These are phyloP conservation scores for Pempheris klunzingeri DNA, from an alignment of 2,797 vertebrate genomes.

Conservation along the genomic window DNA sequence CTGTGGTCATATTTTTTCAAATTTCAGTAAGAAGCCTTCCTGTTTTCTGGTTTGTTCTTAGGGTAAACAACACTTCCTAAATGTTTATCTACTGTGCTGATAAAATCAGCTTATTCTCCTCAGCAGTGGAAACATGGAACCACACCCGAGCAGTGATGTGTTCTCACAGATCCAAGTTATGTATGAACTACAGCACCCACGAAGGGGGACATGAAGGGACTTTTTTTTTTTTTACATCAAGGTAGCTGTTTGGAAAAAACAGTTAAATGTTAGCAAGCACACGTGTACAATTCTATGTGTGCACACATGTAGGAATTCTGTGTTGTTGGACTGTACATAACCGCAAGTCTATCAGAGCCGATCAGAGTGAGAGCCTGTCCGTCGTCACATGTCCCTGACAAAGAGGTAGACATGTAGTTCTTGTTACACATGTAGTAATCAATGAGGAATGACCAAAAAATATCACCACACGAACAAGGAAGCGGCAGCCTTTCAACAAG, in stretches of 20 bases:
- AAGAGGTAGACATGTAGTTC: background rate
- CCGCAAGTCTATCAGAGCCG: background rate
- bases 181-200: background rate
- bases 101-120: background rate
- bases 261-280: background rate
- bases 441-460: background rate
- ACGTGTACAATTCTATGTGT: background rate
- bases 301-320: background rate
- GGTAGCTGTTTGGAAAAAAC: background rate
- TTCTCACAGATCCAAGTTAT: background rate
- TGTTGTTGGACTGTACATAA: background rate
- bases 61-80: background rate
- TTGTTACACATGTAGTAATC: background rate
- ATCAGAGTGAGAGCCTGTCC: background rate
- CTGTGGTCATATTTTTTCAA: background rate
- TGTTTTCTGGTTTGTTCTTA: background rate
- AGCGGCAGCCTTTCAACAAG: background rate
- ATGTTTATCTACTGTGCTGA: background rate
- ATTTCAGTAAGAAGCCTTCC: background rate
- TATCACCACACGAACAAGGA: background rate
- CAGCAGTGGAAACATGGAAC: background rate
- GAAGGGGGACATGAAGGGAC: background rate
- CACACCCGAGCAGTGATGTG: background rate
- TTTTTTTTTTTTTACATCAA: background rate
- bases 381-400: background rate